Conservation (phyloP, 2,113 vertebrate species). For the Uria lomvia region DNA sequence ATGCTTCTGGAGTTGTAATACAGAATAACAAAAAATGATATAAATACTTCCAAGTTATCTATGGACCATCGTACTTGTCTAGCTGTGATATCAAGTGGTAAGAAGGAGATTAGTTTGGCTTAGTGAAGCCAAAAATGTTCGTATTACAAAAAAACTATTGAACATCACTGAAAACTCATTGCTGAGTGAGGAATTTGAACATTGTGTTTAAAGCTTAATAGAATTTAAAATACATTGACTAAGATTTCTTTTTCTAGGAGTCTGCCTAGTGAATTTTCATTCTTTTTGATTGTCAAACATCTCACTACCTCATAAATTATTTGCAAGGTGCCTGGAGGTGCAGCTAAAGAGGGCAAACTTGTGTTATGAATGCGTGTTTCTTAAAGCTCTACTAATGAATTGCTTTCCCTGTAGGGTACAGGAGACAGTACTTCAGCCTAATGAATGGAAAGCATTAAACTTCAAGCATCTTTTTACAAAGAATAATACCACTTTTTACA, state of each 20-base stretch:
- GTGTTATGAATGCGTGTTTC: constrained; percentile 38
- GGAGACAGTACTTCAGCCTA: not conserved
- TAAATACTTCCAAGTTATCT: not conserved
- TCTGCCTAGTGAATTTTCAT: constrained; percentile 5
- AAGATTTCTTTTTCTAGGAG: not conserved
- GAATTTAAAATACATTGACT: not conserved
- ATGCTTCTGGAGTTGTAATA: not conserved
- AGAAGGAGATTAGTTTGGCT: not conserved
- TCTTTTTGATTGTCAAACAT: constrained; percentile 31
- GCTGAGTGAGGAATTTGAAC: not conserved
- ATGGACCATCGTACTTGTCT: not conserved
- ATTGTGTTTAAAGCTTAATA: not conserved
- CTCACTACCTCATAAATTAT: constrained; percentile 56
- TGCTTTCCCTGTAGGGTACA: constrained; percentile 34
- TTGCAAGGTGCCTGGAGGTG: constrained; percentile 40
- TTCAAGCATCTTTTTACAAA: not conserved
- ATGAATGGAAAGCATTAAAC: constrained; percentile 20
- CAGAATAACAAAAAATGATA: not conserved
- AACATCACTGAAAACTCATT: not conserved
- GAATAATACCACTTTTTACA: not conserved
- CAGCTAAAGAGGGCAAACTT: constrained; percentile 54
- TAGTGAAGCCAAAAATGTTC: not conserved
- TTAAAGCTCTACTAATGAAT: constrained; percentile 65
- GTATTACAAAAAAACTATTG: not conserved
- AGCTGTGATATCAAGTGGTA: not conserved